phyloP scores from a whole-genome alignment of 2,113 vertebrate species.

The Channa argus region DNA sequence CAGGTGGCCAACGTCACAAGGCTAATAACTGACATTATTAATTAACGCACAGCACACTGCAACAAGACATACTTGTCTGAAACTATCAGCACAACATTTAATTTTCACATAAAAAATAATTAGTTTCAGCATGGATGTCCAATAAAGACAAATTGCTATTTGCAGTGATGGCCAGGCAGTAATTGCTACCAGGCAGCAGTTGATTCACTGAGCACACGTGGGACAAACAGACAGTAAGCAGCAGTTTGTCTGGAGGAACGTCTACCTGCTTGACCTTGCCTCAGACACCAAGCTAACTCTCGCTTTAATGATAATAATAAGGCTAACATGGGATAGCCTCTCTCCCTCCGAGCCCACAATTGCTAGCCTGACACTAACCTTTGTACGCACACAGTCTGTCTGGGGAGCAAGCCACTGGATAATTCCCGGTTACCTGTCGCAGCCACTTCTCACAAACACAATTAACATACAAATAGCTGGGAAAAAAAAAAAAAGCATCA shows the following conservation, averaged over 20 bases:
- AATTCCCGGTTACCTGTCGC: constrained; percentile 83
- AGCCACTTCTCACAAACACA: constrained; percentile 76
- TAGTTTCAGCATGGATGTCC: constrained; percentile 36
- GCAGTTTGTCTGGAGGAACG: constrained; percentile 75
- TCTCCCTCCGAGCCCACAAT: constrained; percentile 80
- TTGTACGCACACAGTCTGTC: constrained; percentile 81
- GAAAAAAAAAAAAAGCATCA: constrained; percentile 19
- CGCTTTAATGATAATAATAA: constrained; percentile 85
- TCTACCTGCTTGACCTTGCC: constrained; percentile 65
- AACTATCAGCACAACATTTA: constrained; percentile 33
- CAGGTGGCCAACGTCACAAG: constrained; percentile 51
- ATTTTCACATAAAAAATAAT: constrained; percentile 36
- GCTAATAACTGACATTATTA: constrained; percentile 40
- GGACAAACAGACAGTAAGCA: constrained; percentile 65
- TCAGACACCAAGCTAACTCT: constrained; percentile 78
- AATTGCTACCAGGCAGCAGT: constrained; percentile 61
- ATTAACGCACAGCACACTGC: constrained; percentile 7
- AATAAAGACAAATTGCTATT: constrained; percentile 71
- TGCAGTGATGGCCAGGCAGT: constrained; percentile 59
- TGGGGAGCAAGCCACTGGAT: constrained; percentile 79
- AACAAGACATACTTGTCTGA: constrained; percentile 3
- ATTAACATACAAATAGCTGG: constrained; percentile 52
- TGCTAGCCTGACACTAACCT: constrained; percentile 76
- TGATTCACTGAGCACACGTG: constrained; percentile 60
- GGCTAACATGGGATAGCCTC: constrained; percentile 78